Base-by-base conservation (phyloP, 1,140 invertebrate genomes). In the Ceratosolen solmsi region DNA sequence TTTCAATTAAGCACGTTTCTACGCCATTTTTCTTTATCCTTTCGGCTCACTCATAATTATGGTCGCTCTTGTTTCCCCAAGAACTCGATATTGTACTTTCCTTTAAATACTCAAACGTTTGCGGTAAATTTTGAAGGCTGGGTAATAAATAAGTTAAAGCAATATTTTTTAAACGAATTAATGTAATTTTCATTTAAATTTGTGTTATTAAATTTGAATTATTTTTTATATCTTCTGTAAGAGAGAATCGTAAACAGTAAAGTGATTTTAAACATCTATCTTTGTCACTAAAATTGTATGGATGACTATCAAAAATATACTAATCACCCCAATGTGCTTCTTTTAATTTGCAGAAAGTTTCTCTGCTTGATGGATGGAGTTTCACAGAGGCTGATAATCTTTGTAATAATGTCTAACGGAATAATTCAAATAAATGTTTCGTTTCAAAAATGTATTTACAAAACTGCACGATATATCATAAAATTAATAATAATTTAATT, bases 1-100 rank as follows among this genome's bases (percentile, higher is more conserved):
- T 77, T 82, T 77, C 65, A 77, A 82, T 82, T 82, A 82, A 77
- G 74, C 15, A 33, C 63, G 63, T 70, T 81, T 80, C 54, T 38
- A 38, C 20, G 9, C 20, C 63, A 36, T 68, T 4, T 68, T 68
- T 22, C 17, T n/a, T 0, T n/a, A n/a, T n/a, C 33, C 63, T 38
- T 68, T 38, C 3, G 63, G 22, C 33, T 68, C 17, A n/a, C 30
- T n/a, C 36, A 1, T 68, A 1, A 63, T 63, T 68, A 38, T 38
- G 17, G 27, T 68, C 17, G 17, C 63, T 68, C 33, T 68, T 68
- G 63, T 68, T 68, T 68, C 20, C 22, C 15, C n/a, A 13, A 9
- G 2, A 33, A 2, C 17, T 38, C 15, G 33, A 38, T 15, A 17
- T n/a, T 33, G 13, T 11, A n/a, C 22, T n/a, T 68, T 68, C n/a